Evolutionary conservation across 1,140 invertebrate genomes (phyloP), one percentile per base, ranked within the genome.

Genomic region (Caenorhabditis briggsae): DNA sequence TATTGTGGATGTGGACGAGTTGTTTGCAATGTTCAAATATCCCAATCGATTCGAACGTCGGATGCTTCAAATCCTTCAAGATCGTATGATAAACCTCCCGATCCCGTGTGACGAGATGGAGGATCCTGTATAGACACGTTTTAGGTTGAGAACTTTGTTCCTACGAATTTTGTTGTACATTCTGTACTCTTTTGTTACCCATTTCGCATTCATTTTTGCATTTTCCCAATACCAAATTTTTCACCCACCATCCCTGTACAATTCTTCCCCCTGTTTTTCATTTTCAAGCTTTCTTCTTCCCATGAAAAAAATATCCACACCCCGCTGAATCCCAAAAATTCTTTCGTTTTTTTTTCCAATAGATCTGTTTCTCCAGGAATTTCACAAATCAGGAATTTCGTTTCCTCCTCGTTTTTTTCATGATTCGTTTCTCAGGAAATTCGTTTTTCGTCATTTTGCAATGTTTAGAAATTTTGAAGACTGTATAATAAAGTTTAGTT

Each of bases 111-210:
- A n/a, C 14, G 65, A n/a, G 65, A 70, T 33, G 16, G 23, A 43
- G 46, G 53, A 33, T 65, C 33, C 25, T 33, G 23, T 41, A 41
- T 65, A 65, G 33, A 41, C 33, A 33, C 3, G 33, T 53, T 53
- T 2, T 53, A 53, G 50, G 11, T 16, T 16, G 12, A 59, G n/a
- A n/a, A 11, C 14, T 9, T 59, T 59, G 16, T 59, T 59, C 18
- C 16, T 59, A 59, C 9, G 58, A 9, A 59, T 65, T 65, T 65
- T 33, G 61, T 65, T 65, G 61, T 65, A 65, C 12, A 65, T 33
- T 65, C 12, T 41, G 23, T 65, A 65, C 61, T 33, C 16, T 65
- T 33, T 33, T 65, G 11, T 33, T 33, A 5, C 9, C 33, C 16
- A 14, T 65, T 18, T 14, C 9, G 2, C 8, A 14, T 20, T 5